Evolutionary conservation across 2,113 vertebrate species (phyloP).

Genomic region (Urocolius indicus): DNA sequence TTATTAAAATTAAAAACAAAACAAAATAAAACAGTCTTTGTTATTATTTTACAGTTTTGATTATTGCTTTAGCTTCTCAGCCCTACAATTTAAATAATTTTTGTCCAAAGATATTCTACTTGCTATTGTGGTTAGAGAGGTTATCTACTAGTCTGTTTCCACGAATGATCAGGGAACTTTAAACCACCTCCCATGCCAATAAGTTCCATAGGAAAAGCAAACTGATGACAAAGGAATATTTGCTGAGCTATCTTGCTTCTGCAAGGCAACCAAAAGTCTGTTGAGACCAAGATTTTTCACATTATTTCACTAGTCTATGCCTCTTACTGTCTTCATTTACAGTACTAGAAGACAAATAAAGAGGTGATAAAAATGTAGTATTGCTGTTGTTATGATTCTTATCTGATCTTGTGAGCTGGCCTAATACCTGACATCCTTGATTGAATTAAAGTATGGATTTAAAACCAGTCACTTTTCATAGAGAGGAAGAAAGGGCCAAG

Average conservation of each 20-base stretch:
- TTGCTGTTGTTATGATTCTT: neutral
- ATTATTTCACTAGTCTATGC: neutral
- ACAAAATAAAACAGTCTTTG: neutral
- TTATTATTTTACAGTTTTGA: neutral
- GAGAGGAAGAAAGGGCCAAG: neutral
- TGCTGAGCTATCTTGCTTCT: neutral
- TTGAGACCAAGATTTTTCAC: neutral
- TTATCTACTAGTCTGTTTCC: neutral
- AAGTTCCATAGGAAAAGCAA: neutral
- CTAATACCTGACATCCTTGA: neutral
- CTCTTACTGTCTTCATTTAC: neutral
- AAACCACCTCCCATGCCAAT: fast-evolving
- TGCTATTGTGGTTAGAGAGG: neutral
- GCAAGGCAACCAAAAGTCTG: neutral
- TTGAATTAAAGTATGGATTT: neutral
- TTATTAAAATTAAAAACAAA: neutral
- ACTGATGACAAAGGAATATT: neutral
- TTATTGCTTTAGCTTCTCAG: neutral
- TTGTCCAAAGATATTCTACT: neutral
- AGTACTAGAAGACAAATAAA: neutral
- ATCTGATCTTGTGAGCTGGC: neutral
- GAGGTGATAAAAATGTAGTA: neutral
- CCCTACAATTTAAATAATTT: neutral
- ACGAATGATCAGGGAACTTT: neutral
- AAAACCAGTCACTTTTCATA: neutral